phyloP scores from a whole-genome alignment of 2,888 invertebrate species.

The Willowsia nigromaculata region DNA sequence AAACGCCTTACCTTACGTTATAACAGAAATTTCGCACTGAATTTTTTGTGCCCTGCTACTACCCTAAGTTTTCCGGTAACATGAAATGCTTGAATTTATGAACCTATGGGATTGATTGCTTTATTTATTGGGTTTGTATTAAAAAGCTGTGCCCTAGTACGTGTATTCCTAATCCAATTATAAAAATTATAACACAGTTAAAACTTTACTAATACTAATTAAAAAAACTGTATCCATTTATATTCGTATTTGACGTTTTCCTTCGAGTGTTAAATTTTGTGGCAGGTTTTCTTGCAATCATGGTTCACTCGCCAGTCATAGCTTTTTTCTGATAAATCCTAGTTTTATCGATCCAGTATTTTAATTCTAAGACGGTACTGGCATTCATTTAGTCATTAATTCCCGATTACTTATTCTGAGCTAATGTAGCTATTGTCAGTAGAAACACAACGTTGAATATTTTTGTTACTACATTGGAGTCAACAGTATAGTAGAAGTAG shows the following conservation, averaged over 20 bases:
- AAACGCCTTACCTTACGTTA: too few relatives aligned
- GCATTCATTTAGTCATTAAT: slow-evolving; percentile 1
- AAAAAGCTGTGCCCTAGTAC: too few relatives aligned
- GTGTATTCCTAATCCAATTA: too few relatives aligned
- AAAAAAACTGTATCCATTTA: too few relatives aligned
- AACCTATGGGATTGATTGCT: background rate
- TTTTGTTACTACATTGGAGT: background rate
- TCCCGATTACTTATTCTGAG: background rate
- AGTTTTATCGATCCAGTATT: slow-evolving; percentile 26
- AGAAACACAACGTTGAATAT: background rate
- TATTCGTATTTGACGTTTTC: too few relatives aligned
- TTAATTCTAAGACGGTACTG: slow-evolving; percentile 8
- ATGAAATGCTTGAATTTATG: background rate
- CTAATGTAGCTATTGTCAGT: background rate
- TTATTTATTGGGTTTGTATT: too few relatives aligned
- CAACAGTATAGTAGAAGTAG: background rate
- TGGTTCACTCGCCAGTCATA: background rate
- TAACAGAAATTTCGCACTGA: too few relatives aligned
- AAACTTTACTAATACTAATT: too few relatives aligned
- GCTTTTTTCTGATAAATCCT: background rate
- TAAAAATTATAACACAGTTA: too few relatives aligned
- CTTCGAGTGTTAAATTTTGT: too few relatives aligned
- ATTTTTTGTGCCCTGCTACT: too few relatives aligned
- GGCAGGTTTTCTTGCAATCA: background rate
- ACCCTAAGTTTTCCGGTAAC: background rate